phyloP scores from a whole-genome alignment of 2,888 invertebrate species.

The Branchellion lobata region DNA sequence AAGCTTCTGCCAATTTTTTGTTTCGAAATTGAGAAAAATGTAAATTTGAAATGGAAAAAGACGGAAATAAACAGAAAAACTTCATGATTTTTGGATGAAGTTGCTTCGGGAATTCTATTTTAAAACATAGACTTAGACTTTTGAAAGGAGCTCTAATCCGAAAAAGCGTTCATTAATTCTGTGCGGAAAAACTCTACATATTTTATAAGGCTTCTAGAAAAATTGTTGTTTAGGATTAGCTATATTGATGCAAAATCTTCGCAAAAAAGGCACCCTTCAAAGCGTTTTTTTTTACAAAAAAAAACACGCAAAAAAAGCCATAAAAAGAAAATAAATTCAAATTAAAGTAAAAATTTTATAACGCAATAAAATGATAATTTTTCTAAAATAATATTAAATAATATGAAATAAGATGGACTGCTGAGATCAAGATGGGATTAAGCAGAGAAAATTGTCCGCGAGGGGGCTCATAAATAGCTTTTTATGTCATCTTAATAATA shows the following conservation, averaged over 20 bases:
- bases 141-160: neutral
- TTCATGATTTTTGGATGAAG: slow-evolving; percentile 10
- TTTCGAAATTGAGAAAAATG: too few species aligned
- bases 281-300: neutral
- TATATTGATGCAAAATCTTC: neutral
- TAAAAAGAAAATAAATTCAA: neutral
- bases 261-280: neutral
- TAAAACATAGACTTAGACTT: neutral
- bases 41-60: too few species aligned
- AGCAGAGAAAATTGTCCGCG: neutral
- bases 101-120: neutral
- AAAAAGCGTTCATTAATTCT: slow-evolving; percentile 1
- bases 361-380: neutral
- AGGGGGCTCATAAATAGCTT: neutral
- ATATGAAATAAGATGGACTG: neutral
- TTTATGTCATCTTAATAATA: neutral
- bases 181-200: neutral
- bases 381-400: too few species aligned
- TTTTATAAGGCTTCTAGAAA: slow-evolving; percentile 21
- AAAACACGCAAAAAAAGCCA: neutral
- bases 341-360: neutral
- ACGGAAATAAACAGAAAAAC: neutral
- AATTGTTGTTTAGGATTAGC: slow-evolving; percentile 14
- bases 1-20: too few species aligned
- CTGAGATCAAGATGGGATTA: neutral